Evolutionary conservation across 37 sponge, comb jelly and placozoan species (phyloP).

Genomic region (Dysidea cf. avara): DNA sequence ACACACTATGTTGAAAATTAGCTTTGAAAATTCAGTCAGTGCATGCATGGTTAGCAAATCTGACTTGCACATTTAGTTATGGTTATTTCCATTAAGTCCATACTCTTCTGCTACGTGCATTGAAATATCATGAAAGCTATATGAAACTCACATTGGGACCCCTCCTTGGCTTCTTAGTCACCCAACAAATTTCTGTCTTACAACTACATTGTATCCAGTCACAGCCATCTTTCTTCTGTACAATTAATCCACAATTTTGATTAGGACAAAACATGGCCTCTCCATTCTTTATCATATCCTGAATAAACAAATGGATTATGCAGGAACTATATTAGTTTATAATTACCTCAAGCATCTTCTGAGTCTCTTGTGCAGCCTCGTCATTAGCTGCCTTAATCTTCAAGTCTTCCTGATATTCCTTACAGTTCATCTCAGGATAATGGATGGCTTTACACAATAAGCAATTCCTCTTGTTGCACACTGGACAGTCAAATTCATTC

Average conservation of each 20-base stretch:
- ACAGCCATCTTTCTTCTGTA: slow-evolving; percentile 94
- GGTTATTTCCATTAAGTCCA: no score
- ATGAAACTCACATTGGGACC: slow-evolving; percentile 88
- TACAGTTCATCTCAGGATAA: slow-evolving; percentile 81
- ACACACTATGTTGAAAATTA: no score
- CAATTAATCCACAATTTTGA: slow-evolving; percentile 67
- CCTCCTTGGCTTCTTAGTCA: slow-evolving; percentile 92
- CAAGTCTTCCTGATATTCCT: slow-evolving; percentile 95
- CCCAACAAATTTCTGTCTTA: slow-evolving; percentile 96
- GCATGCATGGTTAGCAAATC: no score
- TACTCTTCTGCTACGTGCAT: no score
- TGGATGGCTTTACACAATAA: slow-evolving; percentile 91
- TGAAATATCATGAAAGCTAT: no score
- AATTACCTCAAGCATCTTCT: slow-evolving; percentile 83
- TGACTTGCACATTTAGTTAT: no score
- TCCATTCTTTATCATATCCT: slow-evolving; percentile 70
- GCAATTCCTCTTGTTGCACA: slow-evolving; percentile 52
- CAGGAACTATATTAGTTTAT: neutral
- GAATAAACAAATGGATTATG: neutral
- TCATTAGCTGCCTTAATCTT: slow-evolving; percentile 85
- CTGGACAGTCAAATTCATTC: slow-evolving; percentile 28
- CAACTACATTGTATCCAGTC: slow-evolving; percentile 94
- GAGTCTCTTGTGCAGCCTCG: slow-evolving; percentile 81
- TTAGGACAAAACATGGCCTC: slow-evolving; percentile 90
- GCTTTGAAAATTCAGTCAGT: no score